Conservation (phyloP, 2,797 vertebrate species). For the Tauraco hartlaubi region DNA sequence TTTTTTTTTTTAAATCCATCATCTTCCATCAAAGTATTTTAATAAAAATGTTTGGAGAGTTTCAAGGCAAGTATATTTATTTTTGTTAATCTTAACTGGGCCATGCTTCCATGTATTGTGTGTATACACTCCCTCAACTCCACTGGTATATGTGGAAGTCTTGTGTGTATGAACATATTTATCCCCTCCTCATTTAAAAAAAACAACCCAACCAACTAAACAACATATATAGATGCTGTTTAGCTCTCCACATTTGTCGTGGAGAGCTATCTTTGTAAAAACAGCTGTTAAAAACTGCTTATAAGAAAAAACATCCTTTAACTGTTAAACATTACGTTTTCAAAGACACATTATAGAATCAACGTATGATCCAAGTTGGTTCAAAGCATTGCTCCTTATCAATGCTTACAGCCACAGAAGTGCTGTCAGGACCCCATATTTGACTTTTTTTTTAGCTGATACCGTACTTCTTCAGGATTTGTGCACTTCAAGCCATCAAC, state of each 20-base stretch:
- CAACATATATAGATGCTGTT: background rate
- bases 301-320: background rate
- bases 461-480: background rate
- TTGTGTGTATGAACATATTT: background rate
- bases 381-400: background rate
- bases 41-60: background rate
- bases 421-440: background rate
- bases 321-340: background rate
- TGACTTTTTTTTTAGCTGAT: background rate
- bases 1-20: too few species aligned
- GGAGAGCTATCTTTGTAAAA: background rate
- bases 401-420: background rate
- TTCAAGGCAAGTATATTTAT: background rate
- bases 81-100: background rate
- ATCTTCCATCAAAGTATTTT: background rate
- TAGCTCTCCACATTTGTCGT: background rate
- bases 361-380: background rate
- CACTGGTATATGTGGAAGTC: fast-evolving
- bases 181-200: background rate
- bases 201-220: too few species aligned
- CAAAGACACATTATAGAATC: background rate
- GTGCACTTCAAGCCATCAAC: background rate
- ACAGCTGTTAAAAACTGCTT: background rate
- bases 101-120: background rate
- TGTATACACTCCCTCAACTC: background rate